phyloP scores from a whole-genome alignment of 2,888 invertebrate genomes.

The Acleris emargana region DNA sequence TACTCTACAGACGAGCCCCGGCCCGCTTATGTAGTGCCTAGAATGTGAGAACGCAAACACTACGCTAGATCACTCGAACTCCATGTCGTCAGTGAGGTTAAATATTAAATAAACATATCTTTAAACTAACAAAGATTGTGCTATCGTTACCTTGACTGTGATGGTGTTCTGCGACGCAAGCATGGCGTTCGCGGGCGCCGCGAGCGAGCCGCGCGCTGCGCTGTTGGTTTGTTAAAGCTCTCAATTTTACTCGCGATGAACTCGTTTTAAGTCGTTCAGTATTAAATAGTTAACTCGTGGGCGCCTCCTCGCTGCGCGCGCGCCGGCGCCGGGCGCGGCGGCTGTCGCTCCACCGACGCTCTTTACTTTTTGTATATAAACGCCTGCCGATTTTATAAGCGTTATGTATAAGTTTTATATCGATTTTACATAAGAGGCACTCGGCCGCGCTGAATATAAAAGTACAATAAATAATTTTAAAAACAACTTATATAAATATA shows the following conservation, averaged over 20 bases:
- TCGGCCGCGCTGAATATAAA: conserved; percentile 68
- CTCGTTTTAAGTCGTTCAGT: conserved; percentile 28
- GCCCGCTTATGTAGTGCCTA: conserved; percentile 21
- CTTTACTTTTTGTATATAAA: conserved; percentile 51
- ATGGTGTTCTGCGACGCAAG: conserved; percentile 33
- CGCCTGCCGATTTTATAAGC: conserved; percentile 64
- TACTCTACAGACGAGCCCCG: conserved; percentile 34
- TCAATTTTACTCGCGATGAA: conserved; percentile 32
- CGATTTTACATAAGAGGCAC: conserved; percentile 75
- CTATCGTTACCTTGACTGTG: conserved; percentile 45
- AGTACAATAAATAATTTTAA: conserved; percentile 80
- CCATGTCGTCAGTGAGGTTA: conserved; percentile 41
- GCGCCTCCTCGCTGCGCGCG: conserved; percentile 1
- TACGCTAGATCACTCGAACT: conserved; percentile 37
- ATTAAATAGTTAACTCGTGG: conserved; percentile 23
- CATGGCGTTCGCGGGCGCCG: conserved; percentile 22
- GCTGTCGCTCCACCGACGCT: conserved; percentile 39
- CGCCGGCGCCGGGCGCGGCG: conserved; percentile 8
- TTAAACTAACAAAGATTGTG: conserved; percentile 45
- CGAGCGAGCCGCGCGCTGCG: not conserved
- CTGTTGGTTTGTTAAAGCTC: conserved; percentile 23
- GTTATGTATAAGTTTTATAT: conserved; percentile 77
- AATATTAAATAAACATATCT: conserved; percentile 48
- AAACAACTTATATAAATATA: conserved; percentile 66
- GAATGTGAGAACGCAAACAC: conserved; percentile 30